Percentiles rank a stretch among this genome's conserved stretches.
These are phyloP conservation scores for Aspidiotus rigidus DNA, from an alignment of 2,888 invertebrate species.

Conservation along the genomic window DNA sequence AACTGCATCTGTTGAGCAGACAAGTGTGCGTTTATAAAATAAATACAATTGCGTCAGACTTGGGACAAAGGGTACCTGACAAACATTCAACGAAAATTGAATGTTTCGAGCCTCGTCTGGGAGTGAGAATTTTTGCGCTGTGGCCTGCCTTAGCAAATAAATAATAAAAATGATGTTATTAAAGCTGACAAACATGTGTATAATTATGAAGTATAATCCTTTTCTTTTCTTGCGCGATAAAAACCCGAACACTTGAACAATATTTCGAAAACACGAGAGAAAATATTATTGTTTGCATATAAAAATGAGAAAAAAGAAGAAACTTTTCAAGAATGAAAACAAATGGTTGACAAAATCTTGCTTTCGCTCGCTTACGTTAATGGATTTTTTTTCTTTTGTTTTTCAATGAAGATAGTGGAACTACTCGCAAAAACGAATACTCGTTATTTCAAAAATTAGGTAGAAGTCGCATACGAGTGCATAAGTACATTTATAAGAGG, in stretches of 20 bases:
- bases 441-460: not conserved
- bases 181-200: too few species aligned
- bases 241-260: not conserved
- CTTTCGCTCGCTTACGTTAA: not conserved
- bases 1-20: too few species aligned
- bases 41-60: too few species aligned
- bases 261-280: not conserved
- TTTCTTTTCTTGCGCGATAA: not conserved
- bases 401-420: constrained; percentile 1
- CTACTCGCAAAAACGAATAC: not conserved
- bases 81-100: too few species aligned
- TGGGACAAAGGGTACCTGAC: too few species aligned
- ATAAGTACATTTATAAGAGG: too few species aligned
- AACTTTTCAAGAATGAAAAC: constrained; percentile 24
- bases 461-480: not conserved
- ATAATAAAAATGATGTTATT: too few species aligned
- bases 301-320: not conserved
- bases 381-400: not conserved
- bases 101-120: too few species aligned
- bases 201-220: too few species aligned
- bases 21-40: too few species aligned
- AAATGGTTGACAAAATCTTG: constrained; percentile 21
- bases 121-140: too few species aligned
- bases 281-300: not conserved
- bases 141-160: too few species aligned